Conservation (phyloP, 2,113 vertebrate genomes). For the Rhinolophus sinicus region DNA sequence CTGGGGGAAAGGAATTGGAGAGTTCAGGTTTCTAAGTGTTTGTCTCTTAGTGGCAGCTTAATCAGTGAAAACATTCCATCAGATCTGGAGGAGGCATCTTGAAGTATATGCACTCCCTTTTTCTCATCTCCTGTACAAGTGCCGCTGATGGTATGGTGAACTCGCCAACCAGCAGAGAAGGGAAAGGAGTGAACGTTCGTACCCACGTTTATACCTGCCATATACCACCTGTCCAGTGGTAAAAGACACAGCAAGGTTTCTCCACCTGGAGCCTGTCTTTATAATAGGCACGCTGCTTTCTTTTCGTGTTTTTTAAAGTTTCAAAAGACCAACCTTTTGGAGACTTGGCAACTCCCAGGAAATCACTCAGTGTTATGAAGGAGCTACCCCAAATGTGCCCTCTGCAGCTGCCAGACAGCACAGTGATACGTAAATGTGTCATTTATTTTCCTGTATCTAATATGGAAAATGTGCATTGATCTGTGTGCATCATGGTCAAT, state of each 20-base stretch:
- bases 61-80: not conserved
- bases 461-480: not conserved
- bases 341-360: not conserved
- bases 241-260: not conserved
- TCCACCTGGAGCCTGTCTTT: not conserved
- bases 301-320: not conserved
- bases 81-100: not conserved
- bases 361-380: not conserved
- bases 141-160: not conserved
- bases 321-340: conserved; percentile 1
- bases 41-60: not conserved
- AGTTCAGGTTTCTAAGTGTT: not conserved
- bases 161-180: not conserved
- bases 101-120: not conserved
- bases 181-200: not conserved
- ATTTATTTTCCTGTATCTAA: conserved; percentile 7
- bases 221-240: not conserved
- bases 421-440: not conserved
- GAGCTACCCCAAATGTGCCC: not conserved
- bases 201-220: not conserved
- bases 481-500: not conserved
- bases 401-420: not conserved
- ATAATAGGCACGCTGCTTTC: not conserved
- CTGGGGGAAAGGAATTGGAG: not conserved
- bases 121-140: not conserved